phyloP scores from a whole-genome alignment of 2,113 vertebrate genomes.

The Limanda limanda region DNA sequence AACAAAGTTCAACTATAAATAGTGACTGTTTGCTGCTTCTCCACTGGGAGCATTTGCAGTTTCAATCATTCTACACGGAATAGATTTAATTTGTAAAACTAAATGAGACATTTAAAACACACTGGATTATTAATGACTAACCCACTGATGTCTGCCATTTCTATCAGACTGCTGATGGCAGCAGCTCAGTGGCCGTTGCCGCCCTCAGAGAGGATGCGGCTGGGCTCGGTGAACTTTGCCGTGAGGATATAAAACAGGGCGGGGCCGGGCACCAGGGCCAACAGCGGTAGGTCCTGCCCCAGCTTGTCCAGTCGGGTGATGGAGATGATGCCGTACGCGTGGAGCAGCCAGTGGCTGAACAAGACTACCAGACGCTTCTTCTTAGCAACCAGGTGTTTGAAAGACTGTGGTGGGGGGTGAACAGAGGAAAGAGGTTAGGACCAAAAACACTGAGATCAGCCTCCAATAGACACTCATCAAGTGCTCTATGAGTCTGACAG shows the following conservation, averaged over 20 bases:
- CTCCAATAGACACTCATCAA: not conserved
- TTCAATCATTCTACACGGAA: not conserved
- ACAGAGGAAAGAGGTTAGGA: not conserved
- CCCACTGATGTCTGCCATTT: not conserved
- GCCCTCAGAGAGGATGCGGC: conserved; percentile 92
- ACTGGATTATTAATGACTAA: too few relatives aligned
- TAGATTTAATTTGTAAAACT: not conserved
- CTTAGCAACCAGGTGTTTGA: conserved; percentile 92
- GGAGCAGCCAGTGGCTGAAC: conserved; percentile 98
- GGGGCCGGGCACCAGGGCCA: conserved; percentile 93
- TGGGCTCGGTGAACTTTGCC: conserved; percentile 95
- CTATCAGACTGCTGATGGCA: fast-evolving
- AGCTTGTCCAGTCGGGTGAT: conserved; percentile 95
- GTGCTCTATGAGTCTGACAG: not conserved
- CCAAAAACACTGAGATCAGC: not conserved
- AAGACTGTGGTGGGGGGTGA: conserved; percentile 80
- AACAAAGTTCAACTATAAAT: not conserved
- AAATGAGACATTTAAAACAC: not conserved
- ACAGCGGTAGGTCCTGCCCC: conserved; percentile 90
- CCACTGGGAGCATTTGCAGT: not conserved
- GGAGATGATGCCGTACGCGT: conserved; percentile 97
- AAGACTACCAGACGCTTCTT: conserved; percentile 97
- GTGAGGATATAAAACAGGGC: conserved; percentile 96
- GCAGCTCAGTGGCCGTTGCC: conserved; percentile 89
- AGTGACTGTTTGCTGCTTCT: not conserved